Evolutionary conservation across 2,888 invertebrate genomes (phyloP).

Genomic region (Papilio protenor): DNA sequence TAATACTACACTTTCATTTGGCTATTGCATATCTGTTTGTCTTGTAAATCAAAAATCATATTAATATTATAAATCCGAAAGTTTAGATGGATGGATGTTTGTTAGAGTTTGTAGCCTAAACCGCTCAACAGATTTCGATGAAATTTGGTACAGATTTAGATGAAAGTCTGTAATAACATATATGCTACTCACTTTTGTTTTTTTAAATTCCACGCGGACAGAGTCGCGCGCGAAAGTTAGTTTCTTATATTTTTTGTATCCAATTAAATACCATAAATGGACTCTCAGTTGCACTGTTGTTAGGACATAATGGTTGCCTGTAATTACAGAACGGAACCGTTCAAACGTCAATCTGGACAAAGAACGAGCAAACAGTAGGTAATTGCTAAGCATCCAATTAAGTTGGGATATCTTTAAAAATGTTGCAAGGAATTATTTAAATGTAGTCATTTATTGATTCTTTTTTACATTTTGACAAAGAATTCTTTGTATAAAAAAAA

Average conservation of each 20-base stretch:
- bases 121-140: too few species aligned
- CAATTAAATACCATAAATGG: neutral
- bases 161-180: too few species aligned
- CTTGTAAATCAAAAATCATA: neutral
- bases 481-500: too few species aligned
- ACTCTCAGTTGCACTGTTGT: neutral
- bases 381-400: conserved; percentile 4
- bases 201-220: too few species aligned
- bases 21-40: neutral
- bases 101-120: too few species aligned
- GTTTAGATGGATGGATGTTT: too few species aligned
- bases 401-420: neutral
- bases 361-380: neutral
- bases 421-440: neutral
- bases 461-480: neutral
- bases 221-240: too few species aligned
- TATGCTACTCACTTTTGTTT: too few species aligned
- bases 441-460: neutral
- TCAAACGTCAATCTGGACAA: conserved; percentile 7
- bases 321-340: conserved; percentile 17
- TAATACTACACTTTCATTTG: too few species aligned
- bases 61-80: too few species aligned
- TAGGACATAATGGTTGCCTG: conserved; percentile 5
- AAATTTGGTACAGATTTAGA: too few species aligned
- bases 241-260: neutral